Evolutionary conservation across 1,140 invertebrate genomes (phyloP), one percentile per base, ranked within the genome.

Genomic region (Ceratosolen solmsi): DNA sequence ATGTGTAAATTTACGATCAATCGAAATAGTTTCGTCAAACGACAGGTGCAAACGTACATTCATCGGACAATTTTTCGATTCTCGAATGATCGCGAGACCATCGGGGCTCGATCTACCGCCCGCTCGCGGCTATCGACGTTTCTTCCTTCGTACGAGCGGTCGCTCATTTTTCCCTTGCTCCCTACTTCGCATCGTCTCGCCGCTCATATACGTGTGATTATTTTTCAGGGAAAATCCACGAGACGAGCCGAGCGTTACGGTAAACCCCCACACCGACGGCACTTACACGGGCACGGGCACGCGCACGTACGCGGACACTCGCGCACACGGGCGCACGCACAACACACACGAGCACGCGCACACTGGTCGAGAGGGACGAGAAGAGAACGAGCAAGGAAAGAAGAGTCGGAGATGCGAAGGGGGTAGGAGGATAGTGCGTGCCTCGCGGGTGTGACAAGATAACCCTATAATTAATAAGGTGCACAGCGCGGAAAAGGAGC

Each of bases 151-250:
- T 11, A 36, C 9, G 20, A 63, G 7, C 30, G 60, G 20, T 20
- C 30, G 30, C 27, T 33, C 25, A 30, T 11, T 4, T 2, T 13
- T 63, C 60, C 30, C 30, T 13, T 46, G 41, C 41, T 33, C 13
- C 17, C 30, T 4, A 2, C 1, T 33, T 63, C 1, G 0, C 11
- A 4, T 63, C 5, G 3, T 0, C 17, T 2, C 17, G 33, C 30
- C 13, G 17, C 33, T 46, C 22, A 41, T 25, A 0, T 70, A 68
- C 13, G 38, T 72, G 70, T 72, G 46, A 72, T 49, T 30, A 9
- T 46, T 72, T 72, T 72, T 17, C 70, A 72, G 70, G 46, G n/a
- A 5, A 2, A 51, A 20, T 72, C 51, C 70, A 41, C 41, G 70
- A 72, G 13, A 17, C 51, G 51, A 54, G 51, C 11, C 51, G 13